phyloP scores from a whole-genome alignment of 2,888 invertebrate genomes.

The Scaptodrosophila latifasciaeformis region DNA sequence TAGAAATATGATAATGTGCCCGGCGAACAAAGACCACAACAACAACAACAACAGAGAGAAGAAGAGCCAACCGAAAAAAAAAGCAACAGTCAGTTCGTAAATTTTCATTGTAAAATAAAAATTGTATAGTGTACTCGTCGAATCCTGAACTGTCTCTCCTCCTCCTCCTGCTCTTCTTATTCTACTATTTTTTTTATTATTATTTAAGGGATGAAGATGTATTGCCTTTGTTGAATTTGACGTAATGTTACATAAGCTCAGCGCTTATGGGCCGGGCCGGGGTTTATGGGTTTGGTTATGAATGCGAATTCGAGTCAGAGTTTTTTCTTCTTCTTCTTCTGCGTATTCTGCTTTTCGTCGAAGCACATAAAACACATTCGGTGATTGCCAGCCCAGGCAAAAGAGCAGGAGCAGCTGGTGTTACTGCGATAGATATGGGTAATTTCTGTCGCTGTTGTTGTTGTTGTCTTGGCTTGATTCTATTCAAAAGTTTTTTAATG shows the following conservation, averaged over 20 bases:
- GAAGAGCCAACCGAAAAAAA: slow-evolving; percentile 19
- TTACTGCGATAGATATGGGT: slow-evolving; percentile 48
- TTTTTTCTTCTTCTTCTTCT: background rate
- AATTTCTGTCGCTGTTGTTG: slow-evolving; percentile 47
- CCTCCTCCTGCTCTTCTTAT: background rate
- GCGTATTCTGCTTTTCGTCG: too few relatives aligned
- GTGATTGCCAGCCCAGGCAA: too few relatives aligned
- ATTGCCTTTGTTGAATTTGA: slow-evolving; percentile 71
- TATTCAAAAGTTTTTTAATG: slow-evolving; percentile 37
- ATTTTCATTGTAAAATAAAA: slow-evolving; percentile 63
- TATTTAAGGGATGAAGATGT: slow-evolving; percentile 70
- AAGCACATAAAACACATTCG: too few relatives aligned
- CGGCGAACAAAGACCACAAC: slow-evolving; percentile 32
- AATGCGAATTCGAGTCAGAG: slow-evolving; percentile 40
- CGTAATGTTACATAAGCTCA: slow-evolving; percentile 68
- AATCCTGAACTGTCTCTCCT: slow-evolving; percentile 2
- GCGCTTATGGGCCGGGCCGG: background rate
- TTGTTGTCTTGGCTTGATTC: background rate
- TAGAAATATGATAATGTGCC: slow-evolving; percentile 70
- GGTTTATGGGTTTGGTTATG: slow-evolving; percentile 23
- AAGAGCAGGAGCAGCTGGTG: slow-evolving; percentile 1
- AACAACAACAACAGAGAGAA: slow-evolving; percentile 11
- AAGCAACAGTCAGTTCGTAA: slow-evolving; percentile 67
- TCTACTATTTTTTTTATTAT: too few relatives aligned
- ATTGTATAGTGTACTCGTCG: slow-evolving; percentile 11